Evolutionary conservation across 2,113 vertebrate genomes (phyloP).

Genomic region (Pica pica): DNA sequence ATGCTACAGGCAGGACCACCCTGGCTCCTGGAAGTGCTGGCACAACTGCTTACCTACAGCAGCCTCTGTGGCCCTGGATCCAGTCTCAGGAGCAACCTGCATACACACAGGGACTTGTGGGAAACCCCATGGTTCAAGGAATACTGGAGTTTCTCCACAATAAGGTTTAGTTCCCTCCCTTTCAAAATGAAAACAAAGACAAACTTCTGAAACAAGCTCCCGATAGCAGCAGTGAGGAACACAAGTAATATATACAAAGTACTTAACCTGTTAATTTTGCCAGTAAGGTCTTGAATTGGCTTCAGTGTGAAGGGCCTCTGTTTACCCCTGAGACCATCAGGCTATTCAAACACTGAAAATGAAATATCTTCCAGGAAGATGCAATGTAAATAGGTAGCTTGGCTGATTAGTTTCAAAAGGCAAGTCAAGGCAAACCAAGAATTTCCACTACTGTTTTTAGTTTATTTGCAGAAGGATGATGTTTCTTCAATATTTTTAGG

Average conservation of each 20-base stretch:
- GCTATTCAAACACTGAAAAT: neutral
- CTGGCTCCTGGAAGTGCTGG: neutral
- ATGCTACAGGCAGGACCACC: neutral
- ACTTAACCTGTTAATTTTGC: neutral
- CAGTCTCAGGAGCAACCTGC: fast-evolving
- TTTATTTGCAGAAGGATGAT: neutral
- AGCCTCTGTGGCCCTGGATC: neutral
- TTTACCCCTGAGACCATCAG: neutral
- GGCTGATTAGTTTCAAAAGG: neutral
- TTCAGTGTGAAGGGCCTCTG: neutral
- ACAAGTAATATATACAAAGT: neutral
- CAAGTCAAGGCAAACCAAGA: neutral
- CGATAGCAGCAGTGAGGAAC: neutral
- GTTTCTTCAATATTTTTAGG: neutral
- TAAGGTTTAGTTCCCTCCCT: neutral
- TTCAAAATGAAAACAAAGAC: neutral
- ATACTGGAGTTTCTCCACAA: neutral
- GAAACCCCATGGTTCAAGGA: fast-evolving
- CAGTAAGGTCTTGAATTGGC: neutral
- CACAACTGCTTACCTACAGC: fast-evolving
- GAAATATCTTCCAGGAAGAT: neutral
- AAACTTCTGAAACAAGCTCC: neutral
- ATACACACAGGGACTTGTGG: fast-evolving
- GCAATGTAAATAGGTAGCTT: neutral
- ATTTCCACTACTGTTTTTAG: neutral